Conservation (phyloP, 2,797 vertebrate species). For the Danio kyathit region DNA sequence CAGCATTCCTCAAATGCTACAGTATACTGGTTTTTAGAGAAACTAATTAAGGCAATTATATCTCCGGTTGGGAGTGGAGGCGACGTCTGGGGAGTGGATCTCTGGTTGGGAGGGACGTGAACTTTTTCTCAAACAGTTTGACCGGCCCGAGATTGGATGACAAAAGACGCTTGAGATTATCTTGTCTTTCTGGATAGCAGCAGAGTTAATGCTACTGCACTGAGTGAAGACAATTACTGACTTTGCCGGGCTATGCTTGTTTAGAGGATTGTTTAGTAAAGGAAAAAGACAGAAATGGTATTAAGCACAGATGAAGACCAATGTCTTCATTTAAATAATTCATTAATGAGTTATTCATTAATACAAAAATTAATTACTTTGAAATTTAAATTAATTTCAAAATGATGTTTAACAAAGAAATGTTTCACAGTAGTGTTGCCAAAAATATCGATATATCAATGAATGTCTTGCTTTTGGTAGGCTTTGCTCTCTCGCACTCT, state of each 20-base stretch:
- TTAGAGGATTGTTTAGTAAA: background rate
- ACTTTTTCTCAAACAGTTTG: slow-evolving; percentile 19
- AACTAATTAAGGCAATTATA: slow-evolving; percentile 65
- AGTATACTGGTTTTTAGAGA: slow-evolving; percentile 53
- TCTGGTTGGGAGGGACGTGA: slow-evolving; percentile 19
- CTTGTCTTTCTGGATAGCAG: background rate
- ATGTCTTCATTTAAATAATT: too few species aligned
- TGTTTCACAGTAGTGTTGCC: too few species aligned
- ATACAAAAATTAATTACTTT: too few species aligned
- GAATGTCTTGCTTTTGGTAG: too few species aligned
- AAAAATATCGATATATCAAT: too few species aligned
- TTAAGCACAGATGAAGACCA: too few species aligned
- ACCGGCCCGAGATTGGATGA: background rate
- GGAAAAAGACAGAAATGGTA: too few species aligned
- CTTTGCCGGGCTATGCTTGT: background rate
- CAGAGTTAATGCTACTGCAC: background rate
- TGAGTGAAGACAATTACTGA: slow-evolving; percentile 16
- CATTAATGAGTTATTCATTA: too few species aligned
- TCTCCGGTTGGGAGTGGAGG: slow-evolving; percentile 45
- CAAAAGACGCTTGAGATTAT: slow-evolving; percentile 3
- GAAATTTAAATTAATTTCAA: too few species aligned
- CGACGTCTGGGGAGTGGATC: slow-evolving; percentile 30
- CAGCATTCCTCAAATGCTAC: slow-evolving; percentile 64
- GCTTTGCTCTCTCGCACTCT: too few species aligned
- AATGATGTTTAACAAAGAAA: too few species aligned